A percentile compares a stretch with the other conserved stretches of the same genome.
Evolutionary conservation across 2,113 vertebrate species (phyloP).

Genomic region (Argyrosomus japonicus): DNA sequence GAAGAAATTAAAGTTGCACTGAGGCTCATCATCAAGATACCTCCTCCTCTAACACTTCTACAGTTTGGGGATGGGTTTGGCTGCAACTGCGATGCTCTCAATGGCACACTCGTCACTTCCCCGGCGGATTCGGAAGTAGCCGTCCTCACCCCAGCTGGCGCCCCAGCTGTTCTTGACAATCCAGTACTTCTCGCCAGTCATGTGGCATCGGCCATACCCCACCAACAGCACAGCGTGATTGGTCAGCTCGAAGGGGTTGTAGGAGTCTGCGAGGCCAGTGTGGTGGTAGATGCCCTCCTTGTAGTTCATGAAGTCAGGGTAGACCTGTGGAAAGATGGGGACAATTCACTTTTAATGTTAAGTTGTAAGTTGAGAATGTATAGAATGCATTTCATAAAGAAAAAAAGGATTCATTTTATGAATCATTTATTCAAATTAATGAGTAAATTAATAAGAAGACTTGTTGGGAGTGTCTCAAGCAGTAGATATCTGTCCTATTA

Average conservation of each 20-base stretch:
- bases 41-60: constrained; percentile 63
- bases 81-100: constrained; percentile 92
- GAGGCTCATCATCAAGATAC: not conserved
- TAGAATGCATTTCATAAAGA: not conserved
- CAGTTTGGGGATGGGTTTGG: constrained; percentile 88
- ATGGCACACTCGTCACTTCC: constrained; percentile 93
- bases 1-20: not conserved
- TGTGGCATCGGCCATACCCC: constrained; percentile 89
- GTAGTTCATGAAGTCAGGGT: constrained; percentile 91
- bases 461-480: not conserved
- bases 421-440: no score
- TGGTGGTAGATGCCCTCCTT: constrained; percentile 92
- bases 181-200: constrained; percentile 91
- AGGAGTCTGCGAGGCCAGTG: constrained; percentile 87
- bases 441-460: no score
- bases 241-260: constrained; percentile 95
- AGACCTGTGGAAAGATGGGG: constrained; percentile 76
- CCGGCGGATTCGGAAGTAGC: constrained; percentile 95
- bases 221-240: constrained; percentile 96
- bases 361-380: not conserved
- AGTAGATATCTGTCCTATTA: not conserved
- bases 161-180: constrained; percentile 99
- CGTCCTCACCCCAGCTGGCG: constrained; percentile 88
- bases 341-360: not conserved
- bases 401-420: not conserved